A percentile compares a stretch with the other conserved stretches of the same genome.
Conservation (phyloP, 2,113 vertebrate species). For the Tragelaphus strepsiceros region DNA sequence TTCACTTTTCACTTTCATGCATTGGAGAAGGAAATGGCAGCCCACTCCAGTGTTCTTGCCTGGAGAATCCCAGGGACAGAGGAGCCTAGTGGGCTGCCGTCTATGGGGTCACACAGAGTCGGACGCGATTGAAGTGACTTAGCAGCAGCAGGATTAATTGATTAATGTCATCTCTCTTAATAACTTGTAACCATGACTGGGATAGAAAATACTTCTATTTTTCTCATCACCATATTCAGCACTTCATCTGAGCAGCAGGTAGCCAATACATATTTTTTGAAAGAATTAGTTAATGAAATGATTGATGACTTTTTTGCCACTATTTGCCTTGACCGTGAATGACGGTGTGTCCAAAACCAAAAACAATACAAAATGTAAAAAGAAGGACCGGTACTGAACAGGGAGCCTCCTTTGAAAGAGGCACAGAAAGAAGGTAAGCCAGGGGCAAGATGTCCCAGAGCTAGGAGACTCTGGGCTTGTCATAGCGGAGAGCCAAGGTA, state of each 20-base stretch:
- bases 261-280: not conserved
- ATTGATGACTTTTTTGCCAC: not conserved
- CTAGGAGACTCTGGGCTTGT: not conserved
- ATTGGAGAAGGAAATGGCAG: too few relatives aligned
- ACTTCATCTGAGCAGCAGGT: not conserved
- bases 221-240: not conserved
- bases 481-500: not conserved
- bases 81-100: too few relatives aligned
- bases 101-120: too few relatives aligned
- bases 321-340: not conserved
- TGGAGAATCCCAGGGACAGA: too few relatives aligned
- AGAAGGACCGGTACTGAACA: not conserved
- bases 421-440: not conserved
- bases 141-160: not conserved
- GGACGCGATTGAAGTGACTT: too few relatives aligned
- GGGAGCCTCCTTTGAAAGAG: not conserved
- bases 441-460: not conserved
- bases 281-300: not conserved
- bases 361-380: not conserved
- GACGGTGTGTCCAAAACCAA: not conserved
- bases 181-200: not conserved
- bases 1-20: too few relatives aligned
- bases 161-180: not conserved
- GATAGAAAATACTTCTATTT: not conserved
- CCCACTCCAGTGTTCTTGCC: too few relatives aligned